These are phyloP conservation scores for Syngnathus scovelli DNA, from an alignment of 2,113 vertebrate genomes.

Conservation along the genomic window DNA sequence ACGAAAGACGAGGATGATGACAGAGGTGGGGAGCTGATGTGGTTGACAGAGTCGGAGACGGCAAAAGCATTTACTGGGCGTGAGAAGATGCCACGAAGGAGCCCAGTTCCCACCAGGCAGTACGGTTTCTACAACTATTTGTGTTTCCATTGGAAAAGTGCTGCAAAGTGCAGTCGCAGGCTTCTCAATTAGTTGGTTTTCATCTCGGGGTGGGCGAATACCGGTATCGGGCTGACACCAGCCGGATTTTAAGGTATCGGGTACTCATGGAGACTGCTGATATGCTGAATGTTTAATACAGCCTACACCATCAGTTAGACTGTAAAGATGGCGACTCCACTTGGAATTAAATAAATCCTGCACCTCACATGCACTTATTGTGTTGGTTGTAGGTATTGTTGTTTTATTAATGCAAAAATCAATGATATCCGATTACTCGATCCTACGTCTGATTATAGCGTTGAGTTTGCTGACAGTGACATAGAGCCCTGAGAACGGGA, in stretches of 20 bases:
- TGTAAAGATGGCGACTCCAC: background rate
- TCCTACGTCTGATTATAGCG: background rate
- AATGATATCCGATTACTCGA: background rate
- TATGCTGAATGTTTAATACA: too few species aligned
- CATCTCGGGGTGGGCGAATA: too few species aligned
- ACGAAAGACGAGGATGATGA: constrained; percentile 48
- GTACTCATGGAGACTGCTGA: too few species aligned
- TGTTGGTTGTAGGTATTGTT: background rate
- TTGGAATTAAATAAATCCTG: background rate
- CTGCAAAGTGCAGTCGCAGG: background rate
- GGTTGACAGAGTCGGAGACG: constrained; percentile 52
- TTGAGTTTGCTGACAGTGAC: background rate
- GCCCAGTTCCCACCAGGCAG: constrained; percentile 17
- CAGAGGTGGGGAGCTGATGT: constrained; percentile 52
- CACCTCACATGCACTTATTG: background rate
- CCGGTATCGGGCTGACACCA: too few species aligned
- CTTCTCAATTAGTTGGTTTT: background rate
- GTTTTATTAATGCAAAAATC: background rate
- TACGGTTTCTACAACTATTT: background rate
- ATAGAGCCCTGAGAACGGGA: background rate
- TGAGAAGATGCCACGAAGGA: constrained; percentile 27
- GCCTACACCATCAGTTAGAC: background rate
- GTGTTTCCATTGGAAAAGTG: background rate
- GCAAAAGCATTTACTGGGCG: constrained; percentile 28
- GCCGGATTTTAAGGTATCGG: too few species aligned